phyloP scores from a whole-genome alignment of 2,113 vertebrate genomes.

The Gnathonemus longibarbis region DNA sequence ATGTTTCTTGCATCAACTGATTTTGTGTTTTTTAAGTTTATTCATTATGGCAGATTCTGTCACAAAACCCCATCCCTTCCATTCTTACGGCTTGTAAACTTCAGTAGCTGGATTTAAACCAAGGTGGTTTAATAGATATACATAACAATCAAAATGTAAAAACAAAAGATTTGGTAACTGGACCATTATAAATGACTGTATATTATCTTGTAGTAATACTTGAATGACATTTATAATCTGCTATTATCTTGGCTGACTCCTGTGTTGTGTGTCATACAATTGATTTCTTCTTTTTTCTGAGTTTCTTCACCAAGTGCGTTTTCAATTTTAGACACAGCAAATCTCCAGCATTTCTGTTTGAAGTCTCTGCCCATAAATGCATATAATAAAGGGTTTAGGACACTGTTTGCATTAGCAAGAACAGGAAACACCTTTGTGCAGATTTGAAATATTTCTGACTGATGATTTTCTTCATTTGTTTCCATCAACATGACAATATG shows the following conservation, averaged over 20 bases:
- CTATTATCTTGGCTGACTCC: background rate
- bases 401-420: conserved; percentile 66
- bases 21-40: background rate
- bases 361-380: conserved; percentile 94
- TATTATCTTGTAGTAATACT: background rate
- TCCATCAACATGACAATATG: conserved; percentile 71
- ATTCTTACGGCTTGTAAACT: background rate
- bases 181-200: background rate
- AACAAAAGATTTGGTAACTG: background rate
- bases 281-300: conserved; percentile 41
- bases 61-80: background rate
- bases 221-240: background rate
- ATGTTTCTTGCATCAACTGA: background rate
- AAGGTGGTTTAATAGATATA: background rate
- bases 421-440: background rate
- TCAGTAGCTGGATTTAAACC: background rate
- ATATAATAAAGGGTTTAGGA: conserved; percentile 84
- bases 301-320: conserved; percentile 59
- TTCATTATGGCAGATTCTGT: background rate
- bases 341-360: conserved; percentile 54
- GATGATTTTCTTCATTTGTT: conserved; percentile 31
- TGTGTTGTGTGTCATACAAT: background rate
- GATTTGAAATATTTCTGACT: background rate
- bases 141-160: background rate
- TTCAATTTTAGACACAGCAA: conserved; percentile 60